A percentile compares a stretch with the other conserved stretches of the same genome.
Evolutionary conservation across 2,888 invertebrate genomes (phyloP).

Genomic region (Hybos culiciformis): DNA sequence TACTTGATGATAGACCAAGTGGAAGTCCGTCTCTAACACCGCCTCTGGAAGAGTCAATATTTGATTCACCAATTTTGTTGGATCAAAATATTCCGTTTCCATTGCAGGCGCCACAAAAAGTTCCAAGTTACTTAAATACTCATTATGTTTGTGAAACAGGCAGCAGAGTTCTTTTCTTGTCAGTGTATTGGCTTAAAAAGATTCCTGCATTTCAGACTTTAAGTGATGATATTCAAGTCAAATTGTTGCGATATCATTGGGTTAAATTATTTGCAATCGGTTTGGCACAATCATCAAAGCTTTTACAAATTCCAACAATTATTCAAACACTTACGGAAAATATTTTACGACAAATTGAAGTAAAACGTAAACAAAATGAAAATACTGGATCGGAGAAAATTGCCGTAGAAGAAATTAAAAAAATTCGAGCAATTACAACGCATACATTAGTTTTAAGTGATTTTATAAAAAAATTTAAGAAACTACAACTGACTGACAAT

Average conservation of each 20-base stretch:
- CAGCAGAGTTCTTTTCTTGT: conserved; percentile 76
- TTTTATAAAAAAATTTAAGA: conserved; percentile 59
- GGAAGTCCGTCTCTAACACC: conserved; percentile 12
- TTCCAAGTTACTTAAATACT: conserved; percentile 79
- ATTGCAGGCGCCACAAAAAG: conserved; percentile 60
- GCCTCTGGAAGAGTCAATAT: conserved; percentile 20
- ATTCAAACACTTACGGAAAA: conserved; percentile 59
- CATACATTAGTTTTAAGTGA: conserved; percentile 73
- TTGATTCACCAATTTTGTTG: conserved; percentile 50
- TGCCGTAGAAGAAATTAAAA: conserved; percentile 44
- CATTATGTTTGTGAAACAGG: conserved; percentile 94
- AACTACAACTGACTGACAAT: conserved; percentile 61
- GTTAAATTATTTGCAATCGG: conserved; percentile 84
- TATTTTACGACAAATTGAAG: conserved; percentile 35
- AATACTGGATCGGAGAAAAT: neutral
- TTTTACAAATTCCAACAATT: conserved; percentile 64
- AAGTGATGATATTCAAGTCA: conserved; percentile 70
- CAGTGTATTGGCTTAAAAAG: conserved; percentile 80
- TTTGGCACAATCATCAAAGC: conserved; percentile 70
- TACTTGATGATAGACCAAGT: conserved; percentile 12
- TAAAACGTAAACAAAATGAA: conserved; percentile 9
- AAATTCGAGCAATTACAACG: conserved; percentile 61
- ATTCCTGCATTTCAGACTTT: conserved; percentile 70
- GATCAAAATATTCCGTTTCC: conserved; percentile 44
- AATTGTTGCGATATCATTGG: conserved; percentile 79